A percentile compares a stretch with the other conserved stretches of the same genome.
Evolutionary conservation across 2,797 vertebrate species (phyloP).

Genomic region (Trachurus trachurus): DNA sequence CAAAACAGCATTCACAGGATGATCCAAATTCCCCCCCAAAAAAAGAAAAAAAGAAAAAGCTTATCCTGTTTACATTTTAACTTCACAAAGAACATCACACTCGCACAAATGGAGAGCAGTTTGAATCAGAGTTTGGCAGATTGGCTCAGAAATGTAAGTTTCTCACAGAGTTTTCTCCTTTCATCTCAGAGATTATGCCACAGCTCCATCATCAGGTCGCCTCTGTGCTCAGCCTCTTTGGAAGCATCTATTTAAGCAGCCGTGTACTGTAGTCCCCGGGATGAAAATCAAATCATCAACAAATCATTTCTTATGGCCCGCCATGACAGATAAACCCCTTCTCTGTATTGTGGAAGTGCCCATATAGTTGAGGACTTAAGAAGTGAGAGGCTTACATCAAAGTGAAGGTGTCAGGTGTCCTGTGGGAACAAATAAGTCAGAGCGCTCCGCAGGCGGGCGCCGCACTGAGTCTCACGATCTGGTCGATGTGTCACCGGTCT

Average conservation of each 20-base stretch:
- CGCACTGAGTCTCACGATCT: constrained; percentile 61
- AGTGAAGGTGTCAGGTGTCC: constrained; percentile 64
- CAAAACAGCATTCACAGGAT: constrained; percentile 17
- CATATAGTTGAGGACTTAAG: constrained; percentile 59
- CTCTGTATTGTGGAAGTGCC: constrained; percentile 63
- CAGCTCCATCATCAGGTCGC: constrained; percentile 72
- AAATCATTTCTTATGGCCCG: constrained; percentile 65
- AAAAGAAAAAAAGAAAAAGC: too few species aligned
- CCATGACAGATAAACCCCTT: constrained; percentile 58
- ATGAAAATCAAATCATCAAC: constrained; percentile 73
- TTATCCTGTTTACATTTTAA: constrained; percentile 29
- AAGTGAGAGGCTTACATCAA: constrained; percentile 67
- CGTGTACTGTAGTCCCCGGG: constrained; percentile 54
- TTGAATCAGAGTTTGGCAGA: constrained; percentile 48
- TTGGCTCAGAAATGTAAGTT: constrained; percentile 51
- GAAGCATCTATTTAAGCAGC: constrained; percentile 67
- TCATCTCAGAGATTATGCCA: constrained; percentile 68
- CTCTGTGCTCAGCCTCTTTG: constrained; percentile 45
- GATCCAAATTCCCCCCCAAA: constrained; percentile 33
- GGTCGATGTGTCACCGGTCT: constrained; percentile 24
- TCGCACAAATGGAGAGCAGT: constrained; percentile 18
- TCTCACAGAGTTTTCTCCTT: constrained; percentile 49
- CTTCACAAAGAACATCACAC: constrained; percentile 26
- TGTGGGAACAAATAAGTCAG: constrained; percentile 62
- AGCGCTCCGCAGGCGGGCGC: constrained; percentile 38